phyloP scores from a whole-genome alignment of 2,113 vertebrate genomes.

The Amazona guildingii region DNA sequence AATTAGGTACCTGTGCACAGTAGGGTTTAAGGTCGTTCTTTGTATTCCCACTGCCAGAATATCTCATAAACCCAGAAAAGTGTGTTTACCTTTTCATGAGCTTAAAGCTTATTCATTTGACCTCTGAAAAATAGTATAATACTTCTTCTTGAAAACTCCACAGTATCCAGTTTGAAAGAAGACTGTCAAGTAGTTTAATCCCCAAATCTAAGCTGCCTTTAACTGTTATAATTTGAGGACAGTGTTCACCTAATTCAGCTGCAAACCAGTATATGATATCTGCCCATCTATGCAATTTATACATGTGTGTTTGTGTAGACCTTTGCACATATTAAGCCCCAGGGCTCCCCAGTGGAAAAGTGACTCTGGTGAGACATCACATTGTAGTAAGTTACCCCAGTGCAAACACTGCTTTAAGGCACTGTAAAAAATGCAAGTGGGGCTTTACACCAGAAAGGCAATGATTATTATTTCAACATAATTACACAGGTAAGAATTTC shows the following conservation, averaged over 20 bases:
- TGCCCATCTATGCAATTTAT: not conserved
- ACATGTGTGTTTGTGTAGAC: not conserved
- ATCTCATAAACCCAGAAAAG: conserved; percentile 74
- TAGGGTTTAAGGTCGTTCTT: conserved; percentile 71
- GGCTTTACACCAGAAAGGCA: not conserved
- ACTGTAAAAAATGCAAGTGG: not conserved
- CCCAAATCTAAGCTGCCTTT: conserved; percentile 30
- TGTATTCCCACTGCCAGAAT: conserved; percentile 62
- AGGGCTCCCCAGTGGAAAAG: not conserved
- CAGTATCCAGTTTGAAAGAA: conserved; percentile 41
- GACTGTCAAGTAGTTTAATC: not conserved
- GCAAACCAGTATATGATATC: not conserved
- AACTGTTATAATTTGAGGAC: conserved; percentile 10
- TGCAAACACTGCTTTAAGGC: not conserved
- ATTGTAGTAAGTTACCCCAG: not conserved
- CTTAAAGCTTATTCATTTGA: conserved; percentile 76
- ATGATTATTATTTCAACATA: not conserved
- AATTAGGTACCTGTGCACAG: conserved; percentile 14
- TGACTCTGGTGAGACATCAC: not conserved
- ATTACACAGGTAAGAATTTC: not conserved
- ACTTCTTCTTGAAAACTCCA: conserved; percentile 62
- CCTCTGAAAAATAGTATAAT: conserved; percentile 69
- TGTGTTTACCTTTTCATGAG: conserved; percentile 72
- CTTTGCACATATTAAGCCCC: not conserved
- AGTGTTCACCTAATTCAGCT: not conserved